Evolutionary conservation across 2,888 invertebrate genomes (phyloP).

Genomic region (Acanthacorydalis orientalis): DNA sequence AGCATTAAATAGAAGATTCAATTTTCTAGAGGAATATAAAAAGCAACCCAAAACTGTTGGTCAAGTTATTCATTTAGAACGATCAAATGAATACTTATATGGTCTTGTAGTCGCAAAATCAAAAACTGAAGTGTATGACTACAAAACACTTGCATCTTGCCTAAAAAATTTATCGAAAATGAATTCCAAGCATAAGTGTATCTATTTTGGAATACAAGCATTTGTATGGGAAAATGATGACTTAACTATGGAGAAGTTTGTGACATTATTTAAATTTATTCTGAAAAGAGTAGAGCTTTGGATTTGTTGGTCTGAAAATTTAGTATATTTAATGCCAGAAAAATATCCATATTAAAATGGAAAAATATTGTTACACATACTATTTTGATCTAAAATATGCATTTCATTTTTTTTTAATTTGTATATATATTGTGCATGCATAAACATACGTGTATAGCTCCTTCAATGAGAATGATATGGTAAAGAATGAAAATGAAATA

Average conservation of each 20-base stretch:
- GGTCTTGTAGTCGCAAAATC: slow-evolving; percentile 15
- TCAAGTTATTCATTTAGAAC: slow-evolving; percentile 13
- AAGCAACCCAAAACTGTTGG: slow-evolving; percentile 13
- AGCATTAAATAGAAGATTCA: slow-evolving; percentile 17
- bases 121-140: slow-evolving; percentile 12
- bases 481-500: too few species aligned
- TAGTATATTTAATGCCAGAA: too few species aligned
- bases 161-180: slow-evolving; percentile 11
- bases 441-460: too few species aligned
- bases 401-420: too few species aligned
- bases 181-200: slow-evolving; percentile 11
- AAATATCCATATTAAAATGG: too few species aligned
- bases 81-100: slow-evolving; percentile 11
- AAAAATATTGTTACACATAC: too few species aligned
- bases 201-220: slow-evolving; percentile 15
- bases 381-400: too few species aligned
- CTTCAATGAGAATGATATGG: too few species aligned
- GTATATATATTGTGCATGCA: too few species aligned
- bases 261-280: slow-evolving; percentile 18
- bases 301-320: too few species aligned
- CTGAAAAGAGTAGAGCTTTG: slow-evolving; percentile 15
- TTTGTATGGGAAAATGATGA: slow-evolving; percentile 14
- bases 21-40: slow-evolving; percentile 16
- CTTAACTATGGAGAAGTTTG: slow-evolving; percentile 18
- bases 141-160: slow-evolving; percentile 12